Conservation (phyloP, 37 sponge, comb jelly and placozoan genomes). For the Corticium candelabrum region DNA sequence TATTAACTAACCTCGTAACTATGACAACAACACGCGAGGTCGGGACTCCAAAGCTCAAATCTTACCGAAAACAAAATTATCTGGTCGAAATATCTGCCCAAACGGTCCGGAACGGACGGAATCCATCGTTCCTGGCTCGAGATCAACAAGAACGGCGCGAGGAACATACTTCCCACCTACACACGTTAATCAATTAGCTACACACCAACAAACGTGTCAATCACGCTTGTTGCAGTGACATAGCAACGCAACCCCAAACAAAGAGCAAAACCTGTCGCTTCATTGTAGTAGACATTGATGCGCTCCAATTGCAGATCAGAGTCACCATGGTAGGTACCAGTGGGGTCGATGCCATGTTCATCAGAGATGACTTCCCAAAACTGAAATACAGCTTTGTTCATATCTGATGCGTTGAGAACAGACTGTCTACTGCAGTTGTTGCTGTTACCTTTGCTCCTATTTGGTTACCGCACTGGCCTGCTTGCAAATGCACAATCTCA, state of each 20-base stretch:
- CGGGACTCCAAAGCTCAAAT: too few species aligned
- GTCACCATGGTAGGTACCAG: slow-evolving; percentile 98
- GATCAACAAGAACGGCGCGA: slow-evolving; percentile 39
- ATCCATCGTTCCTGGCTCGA: slow-evolving; percentile 96
- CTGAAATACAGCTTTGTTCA: not conserved
- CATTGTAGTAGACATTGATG: slow-evolving; percentile 97
- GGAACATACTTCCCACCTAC: slow-evolving; percentile 48
- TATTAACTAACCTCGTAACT: too few species aligned
- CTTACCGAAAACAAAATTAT: slow-evolving; percentile 98
- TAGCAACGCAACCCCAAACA: too few species aligned
- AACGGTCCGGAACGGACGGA: slow-evolving; percentile 98
- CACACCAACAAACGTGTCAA: slow-evolving; percentile 10
- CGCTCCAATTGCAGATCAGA: slow-evolving; percentile 97
- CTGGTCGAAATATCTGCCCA: slow-evolving; percentile 97
- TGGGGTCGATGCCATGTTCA: slow-evolving; percentile 99
- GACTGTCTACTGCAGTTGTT: slow-evolving; percentile 72
- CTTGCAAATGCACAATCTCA: slow-evolving; percentile 97
- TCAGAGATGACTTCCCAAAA: too few species aligned
- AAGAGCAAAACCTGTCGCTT: slow-evolving; percentile 39
- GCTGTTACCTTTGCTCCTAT: slow-evolving; percentile 92
- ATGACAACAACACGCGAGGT: too few species aligned
- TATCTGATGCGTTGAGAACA: slow-evolving; percentile 52
- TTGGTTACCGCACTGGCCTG: slow-evolving; percentile 99
- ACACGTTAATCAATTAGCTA: slow-evolving; percentile 17
- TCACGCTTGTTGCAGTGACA: too few species aligned